phyloP scores from a whole-genome alignment of 2,797 vertebrate genomes.

The Xerus rutilus region DNA sequence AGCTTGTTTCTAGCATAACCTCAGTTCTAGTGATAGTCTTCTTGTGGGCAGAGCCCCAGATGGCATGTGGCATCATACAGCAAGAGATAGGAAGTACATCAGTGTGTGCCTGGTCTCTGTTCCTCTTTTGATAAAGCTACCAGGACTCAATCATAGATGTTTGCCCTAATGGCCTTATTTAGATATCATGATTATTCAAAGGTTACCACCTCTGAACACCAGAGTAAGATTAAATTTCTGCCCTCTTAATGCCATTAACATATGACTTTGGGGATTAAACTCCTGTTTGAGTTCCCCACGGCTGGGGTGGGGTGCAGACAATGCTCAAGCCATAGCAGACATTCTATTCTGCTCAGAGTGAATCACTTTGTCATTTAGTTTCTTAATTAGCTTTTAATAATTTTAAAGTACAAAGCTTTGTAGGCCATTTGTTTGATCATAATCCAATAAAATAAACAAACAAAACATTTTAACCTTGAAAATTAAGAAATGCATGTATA shows the following conservation, averaged over 20 bases:
- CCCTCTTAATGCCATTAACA: background rate
- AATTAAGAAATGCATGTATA: background rate
- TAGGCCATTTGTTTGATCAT: background rate
- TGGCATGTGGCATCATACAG: background rate
- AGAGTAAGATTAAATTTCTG: background rate
- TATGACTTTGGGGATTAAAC: background rate
- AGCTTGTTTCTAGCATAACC: too few relatives aligned
- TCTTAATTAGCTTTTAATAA: slow-evolving; percentile 6
- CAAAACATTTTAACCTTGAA: background rate
- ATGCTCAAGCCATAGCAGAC: background rate
- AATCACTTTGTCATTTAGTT: background rate
- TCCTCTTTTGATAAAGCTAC: background rate
- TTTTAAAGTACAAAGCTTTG: background rate
- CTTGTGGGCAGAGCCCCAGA: too few relatives aligned
- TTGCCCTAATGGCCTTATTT: too few relatives aligned
- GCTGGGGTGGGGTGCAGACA: too few relatives aligned
- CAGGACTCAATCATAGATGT: background rate
- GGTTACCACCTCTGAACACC: too few relatives aligned
- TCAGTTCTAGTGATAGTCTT: too few relatives aligned
- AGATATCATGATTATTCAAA: too few relatives aligned
- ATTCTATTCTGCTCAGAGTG: background rate
- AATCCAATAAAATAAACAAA: background rate
- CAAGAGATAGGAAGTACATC: background rate
- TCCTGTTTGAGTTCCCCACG: background rate
- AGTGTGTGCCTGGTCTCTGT: background rate